Conservation (phyloP, 2,888 invertebrate genomes). For the Ophion obscuratus region DNA sequence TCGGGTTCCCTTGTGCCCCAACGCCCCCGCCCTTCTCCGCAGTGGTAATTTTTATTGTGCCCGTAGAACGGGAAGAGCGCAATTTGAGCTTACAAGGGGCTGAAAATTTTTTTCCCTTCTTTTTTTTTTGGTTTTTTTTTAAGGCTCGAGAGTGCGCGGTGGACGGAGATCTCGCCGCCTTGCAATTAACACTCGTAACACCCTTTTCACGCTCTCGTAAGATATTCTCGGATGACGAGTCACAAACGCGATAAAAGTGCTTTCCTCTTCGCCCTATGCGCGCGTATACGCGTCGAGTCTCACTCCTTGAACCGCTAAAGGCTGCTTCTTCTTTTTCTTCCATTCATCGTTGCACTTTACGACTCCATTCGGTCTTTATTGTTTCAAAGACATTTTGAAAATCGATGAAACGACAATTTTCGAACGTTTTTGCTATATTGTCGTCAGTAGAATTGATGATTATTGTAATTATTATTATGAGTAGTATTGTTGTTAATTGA, state of each 20-base stretch:
- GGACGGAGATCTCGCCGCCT: conserved; percentile 35
- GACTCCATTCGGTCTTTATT: not conserved
- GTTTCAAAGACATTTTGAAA: conserved; percentile 1
- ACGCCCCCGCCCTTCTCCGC: not conserved
- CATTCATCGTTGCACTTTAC: conserved; percentile 3
- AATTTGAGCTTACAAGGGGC: conserved; percentile 14
- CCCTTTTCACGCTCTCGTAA: conserved; percentile 41
- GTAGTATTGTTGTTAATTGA: too few relatives aligned
- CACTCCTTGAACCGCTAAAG: not conserved
- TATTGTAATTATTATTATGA: too few relatives aligned
- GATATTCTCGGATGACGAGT: conserved; percentile 19
- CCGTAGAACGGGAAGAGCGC: not conserved
- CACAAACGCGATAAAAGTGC: conserved; percentile 28
- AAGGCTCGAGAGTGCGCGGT: not conserved
- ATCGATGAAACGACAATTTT: not conserved
- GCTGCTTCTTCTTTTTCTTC: not conserved
- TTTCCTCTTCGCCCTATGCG: not conserved
- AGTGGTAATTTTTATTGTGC: conserved; percentile 17
- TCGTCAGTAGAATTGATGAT: too few relatives aligned
- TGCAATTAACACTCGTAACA: conserved; percentile 62
- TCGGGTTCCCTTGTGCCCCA: not conserved
- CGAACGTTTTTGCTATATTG: not conserved
- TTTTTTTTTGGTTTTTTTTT: not conserved
- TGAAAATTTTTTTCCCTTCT: not conserved
- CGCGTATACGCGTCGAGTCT: not conserved